Conservation (phyloP, 2,888 invertebrate genomes). For the Harpalus rubripes region DNA sequence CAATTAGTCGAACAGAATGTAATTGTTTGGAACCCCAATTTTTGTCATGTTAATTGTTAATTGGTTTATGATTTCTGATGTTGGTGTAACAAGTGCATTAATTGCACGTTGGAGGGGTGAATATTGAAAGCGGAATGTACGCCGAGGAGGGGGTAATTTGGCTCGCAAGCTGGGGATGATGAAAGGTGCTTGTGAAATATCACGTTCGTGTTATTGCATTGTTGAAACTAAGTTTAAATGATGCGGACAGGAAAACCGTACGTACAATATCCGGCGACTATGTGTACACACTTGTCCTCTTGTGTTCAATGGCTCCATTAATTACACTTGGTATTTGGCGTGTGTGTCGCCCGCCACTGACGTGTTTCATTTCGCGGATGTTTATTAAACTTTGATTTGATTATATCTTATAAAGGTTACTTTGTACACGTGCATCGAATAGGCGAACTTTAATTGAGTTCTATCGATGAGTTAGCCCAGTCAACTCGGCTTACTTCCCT, state of each 20-base stretch:
- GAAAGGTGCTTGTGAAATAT: constrained; percentile 57
- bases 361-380: constrained; percentile 61
- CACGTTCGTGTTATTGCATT: constrained; percentile 49
- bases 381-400: constrained; percentile 66
- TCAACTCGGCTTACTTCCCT: no score
- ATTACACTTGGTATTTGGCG: constrained; percentile 70
- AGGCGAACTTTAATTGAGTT: not conserved
- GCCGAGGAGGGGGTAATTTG: constrained; percentile 2
- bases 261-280: constrained; percentile 18
- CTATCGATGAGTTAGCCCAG: not conserved
- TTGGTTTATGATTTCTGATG: constrained; percentile 42
- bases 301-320: constrained; percentile 72
- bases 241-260: constrained; percentile 58
- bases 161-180: constrained; percentile 26
- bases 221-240: constrained; percentile 57
- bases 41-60: constrained; percentile 12
- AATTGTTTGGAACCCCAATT: constrained; percentile 18
- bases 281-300: constrained; percentile 69
- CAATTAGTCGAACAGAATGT: not conserved
- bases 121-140: constrained; percentile 14
- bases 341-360: constrained; percentile 35
- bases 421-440: constrained; percentile 32
- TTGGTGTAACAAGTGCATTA: constrained; percentile 43
- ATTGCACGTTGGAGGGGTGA: constrained; percentile 37
- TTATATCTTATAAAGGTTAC: constrained; percentile 58